Evolutionary conservation across 1,140 invertebrate species (phyloP).

Genomic region (Littorina saxatilis): DNA sequence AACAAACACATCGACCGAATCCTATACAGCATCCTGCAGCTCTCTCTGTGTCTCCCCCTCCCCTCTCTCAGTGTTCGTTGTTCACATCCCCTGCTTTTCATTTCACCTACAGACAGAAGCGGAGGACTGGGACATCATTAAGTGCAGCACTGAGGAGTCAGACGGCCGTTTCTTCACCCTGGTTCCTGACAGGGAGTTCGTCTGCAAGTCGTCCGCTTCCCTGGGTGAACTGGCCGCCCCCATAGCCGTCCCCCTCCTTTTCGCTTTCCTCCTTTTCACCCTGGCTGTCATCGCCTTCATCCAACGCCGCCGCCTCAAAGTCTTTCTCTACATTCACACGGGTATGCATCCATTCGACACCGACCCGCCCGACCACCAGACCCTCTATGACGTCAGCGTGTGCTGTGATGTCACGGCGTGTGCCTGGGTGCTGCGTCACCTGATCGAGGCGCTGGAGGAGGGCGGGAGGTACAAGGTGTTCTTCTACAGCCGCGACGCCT

Average conservation of each 20-base stretch:
- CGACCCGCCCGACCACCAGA: slow-evolving; percentile 42
- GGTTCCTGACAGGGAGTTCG: slow-evolving; percentile 57
- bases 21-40: no score
- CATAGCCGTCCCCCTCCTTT: slow-evolving; percentile 38
- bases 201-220: slow-evolving; percentile 42
- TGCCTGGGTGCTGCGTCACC: slow-evolving; percentile 56
- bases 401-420: slow-evolving; percentile 46
- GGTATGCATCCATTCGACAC: slow-evolving; percentile 64
- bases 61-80: no score
- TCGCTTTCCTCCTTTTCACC: slow-evolving; percentile 43
- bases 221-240: slow-evolving; percentile 38
- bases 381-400: slow-evolving; percentile 54
- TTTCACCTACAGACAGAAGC: slow-evolving; percentile 1
- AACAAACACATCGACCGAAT: no score
- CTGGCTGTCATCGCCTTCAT: slow-evolving; percentile 42
- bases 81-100: no score
- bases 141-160: slow-evolving; percentile 51
- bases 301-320: slow-evolving; percentile 54
- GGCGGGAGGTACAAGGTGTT: slow-evolving; percentile 50
- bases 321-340: slow-evolving; percentile 59
- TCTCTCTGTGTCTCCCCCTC: no score
- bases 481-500: slow-evolving; percentile 57
- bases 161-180: slow-evolving; percentile 48
- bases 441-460: slow-evolving; percentile 49
- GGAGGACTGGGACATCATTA: slow-evolving; percentile 38